Conservation (phyloP, 1,140 invertebrate species). For the Dolichoris vasculosae region DNA sequence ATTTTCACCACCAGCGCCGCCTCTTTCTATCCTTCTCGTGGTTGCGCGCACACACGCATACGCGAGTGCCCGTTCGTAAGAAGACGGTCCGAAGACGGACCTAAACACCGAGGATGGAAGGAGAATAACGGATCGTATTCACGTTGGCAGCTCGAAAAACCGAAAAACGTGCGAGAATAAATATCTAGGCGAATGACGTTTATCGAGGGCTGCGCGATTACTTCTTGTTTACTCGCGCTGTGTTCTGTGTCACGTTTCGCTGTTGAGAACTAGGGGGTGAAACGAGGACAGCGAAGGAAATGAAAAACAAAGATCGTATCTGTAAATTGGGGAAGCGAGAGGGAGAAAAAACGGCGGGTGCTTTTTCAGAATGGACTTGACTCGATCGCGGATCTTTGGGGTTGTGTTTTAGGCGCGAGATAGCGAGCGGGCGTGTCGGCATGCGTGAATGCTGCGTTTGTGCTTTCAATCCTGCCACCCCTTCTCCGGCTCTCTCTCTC, state of each 20-base stretch:
- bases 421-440: constrained; percentile 37
- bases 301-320: constrained; percentile 29
- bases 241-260: not conserved
- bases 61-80: not conserved
- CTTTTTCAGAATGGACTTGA: constrained; percentile 36
- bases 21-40: not conserved
- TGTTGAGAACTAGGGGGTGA: not conserved
- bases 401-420: constrained; percentile 38
- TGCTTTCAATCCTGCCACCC: too few species aligned
- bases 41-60: not conserved
- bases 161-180: not conserved
- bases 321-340: not conserved
- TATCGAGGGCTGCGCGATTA: constrained; percentile 15
- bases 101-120: not conserved
- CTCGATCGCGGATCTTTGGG: not conserved
- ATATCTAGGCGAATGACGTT: constrained; percentile 3
- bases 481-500: not conserved
- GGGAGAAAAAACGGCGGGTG: not conserved
- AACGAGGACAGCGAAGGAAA: not conserved
- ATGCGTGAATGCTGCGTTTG: constrained; percentile 41
- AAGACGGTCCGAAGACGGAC: not conserved
- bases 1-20: constrained; percentile 6
- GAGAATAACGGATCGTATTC: not conserved
- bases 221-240: not conserved
- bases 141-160: not conserved